Evolutionary conservation across 2,797 vertebrate genomes (phyloP).

Genomic region (Fringilla coelebs): DNA sequence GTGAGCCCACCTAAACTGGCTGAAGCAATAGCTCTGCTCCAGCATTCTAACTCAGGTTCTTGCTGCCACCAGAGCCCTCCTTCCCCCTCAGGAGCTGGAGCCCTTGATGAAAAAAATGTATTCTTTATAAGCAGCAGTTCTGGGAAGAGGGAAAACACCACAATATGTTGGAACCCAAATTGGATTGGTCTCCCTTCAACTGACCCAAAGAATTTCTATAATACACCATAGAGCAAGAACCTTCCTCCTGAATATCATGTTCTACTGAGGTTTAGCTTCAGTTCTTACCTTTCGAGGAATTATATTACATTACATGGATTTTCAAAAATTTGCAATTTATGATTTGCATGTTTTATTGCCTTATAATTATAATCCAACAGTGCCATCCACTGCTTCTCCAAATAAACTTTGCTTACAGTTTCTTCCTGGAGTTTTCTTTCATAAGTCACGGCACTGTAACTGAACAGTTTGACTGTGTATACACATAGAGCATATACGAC

Average conservation of each 20-base stretch:
- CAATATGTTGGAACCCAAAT: background rate
- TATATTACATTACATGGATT: background rate
- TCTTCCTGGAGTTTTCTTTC: background rate
- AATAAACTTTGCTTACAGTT: constrained; percentile 53
- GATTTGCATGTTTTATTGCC: constrained; percentile 42
- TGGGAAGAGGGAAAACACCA: background rate
- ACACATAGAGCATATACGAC: background rate
- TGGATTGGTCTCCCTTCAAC: background rate
- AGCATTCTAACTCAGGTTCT: background rate
- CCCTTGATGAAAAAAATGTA: background rate
- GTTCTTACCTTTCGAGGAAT: background rate
- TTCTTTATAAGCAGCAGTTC: background rate
- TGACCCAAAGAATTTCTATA: background rate
- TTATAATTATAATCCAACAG: constrained; percentile 71
- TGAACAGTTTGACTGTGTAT: background rate
- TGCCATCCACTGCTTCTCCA: constrained; percentile 71
- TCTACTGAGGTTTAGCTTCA: background rate
- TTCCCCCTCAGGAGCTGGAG: background rate
- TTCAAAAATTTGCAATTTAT: constrained; percentile 13
- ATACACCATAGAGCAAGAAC: background rate
- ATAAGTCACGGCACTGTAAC: background rate
- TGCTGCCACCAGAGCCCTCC: background rate
- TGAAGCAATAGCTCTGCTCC: background rate
- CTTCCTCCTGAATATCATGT: background rate
- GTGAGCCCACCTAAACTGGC: background rate